phyloP scores from a whole-genome alignment of 2,113 vertebrate genomes.

The Urocitellus parryii region DNA sequence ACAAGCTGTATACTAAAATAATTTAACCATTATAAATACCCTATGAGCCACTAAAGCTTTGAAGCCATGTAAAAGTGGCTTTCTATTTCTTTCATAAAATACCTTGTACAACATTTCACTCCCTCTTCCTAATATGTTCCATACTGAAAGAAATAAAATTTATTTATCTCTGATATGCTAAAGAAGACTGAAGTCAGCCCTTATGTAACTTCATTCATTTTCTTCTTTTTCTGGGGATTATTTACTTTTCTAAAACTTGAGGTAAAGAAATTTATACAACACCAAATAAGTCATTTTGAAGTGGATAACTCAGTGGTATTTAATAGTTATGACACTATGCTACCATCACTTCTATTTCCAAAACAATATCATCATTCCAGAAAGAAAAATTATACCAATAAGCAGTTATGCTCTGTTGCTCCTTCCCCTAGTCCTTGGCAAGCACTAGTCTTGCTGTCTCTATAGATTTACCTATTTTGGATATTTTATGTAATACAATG shows the following conservation, averaged over 20 bases:
- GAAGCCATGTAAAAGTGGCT: not conserved
- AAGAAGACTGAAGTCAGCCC: not conserved
- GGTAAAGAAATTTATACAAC: slow-evolving; percentile 2
- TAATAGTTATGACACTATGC: not conserved
- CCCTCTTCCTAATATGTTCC: not conserved
- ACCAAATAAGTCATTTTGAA: too few relatives aligned
- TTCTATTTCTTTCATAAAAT: slow-evolving; percentile 38
- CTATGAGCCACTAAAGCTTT: not conserved
- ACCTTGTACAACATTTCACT: not conserved
- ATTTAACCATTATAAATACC: slow-evolving; percentile 39
- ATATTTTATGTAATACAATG: not conserved
- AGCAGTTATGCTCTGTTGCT: too few relatives aligned
- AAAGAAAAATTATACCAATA: not conserved
- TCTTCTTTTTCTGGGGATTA: not conserved
- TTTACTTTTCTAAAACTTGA: not conserved
- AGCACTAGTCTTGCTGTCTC: not conserved
- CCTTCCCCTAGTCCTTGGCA: too few relatives aligned
- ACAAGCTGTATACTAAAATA: not conserved
- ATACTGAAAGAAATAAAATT: slow-evolving; percentile 21
- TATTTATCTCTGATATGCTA: not conserved
- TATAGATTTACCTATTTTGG: not conserved
- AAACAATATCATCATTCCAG: not conserved
- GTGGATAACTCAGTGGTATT: not conserved
- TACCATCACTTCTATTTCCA: not conserved
- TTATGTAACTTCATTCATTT: not conserved